A percentile compares a stretch with the other conserved stretches of the same genome.
Conservation (phyloP, 2,797 vertebrate species). For the Emydoidea blandingii region DNA sequence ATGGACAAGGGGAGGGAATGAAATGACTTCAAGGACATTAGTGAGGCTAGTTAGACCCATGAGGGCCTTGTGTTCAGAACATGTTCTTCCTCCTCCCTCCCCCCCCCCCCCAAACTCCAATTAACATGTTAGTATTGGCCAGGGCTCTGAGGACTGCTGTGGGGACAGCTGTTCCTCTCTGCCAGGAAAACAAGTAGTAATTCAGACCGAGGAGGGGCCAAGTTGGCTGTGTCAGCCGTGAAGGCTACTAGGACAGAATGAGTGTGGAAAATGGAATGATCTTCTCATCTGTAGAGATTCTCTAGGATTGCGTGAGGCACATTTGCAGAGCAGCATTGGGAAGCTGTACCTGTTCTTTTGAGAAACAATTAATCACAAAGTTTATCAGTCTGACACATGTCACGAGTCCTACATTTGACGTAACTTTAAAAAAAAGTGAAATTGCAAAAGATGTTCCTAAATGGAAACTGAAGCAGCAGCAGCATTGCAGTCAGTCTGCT, state of each 20-base stretch:
- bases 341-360: background rate
- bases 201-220: background rate
- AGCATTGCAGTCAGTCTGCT: background rate
- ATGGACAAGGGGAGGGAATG: background rate
- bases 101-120: accelerated
- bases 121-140: background rate
- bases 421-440: background rate
- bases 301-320: background rate
- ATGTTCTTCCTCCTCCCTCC: background rate
- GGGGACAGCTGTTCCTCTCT: background rate
- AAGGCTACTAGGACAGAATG: background rate
- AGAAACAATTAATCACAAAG: background rate
- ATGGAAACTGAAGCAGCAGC: background rate
- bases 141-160: background rate
- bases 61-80: background rate
- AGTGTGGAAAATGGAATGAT: background rate
- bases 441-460: background rate
- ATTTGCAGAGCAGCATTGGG: background rate
- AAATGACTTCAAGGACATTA: background rate
- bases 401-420: background rate
- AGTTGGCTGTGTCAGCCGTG: background rate
- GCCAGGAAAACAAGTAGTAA: background rate
- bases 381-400: background rate
- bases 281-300: background rate
- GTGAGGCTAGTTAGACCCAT: background rate